Base-by-base conservation (phyloP, 2,113 vertebrate genomes). In the Centropus unirufus region DNA sequence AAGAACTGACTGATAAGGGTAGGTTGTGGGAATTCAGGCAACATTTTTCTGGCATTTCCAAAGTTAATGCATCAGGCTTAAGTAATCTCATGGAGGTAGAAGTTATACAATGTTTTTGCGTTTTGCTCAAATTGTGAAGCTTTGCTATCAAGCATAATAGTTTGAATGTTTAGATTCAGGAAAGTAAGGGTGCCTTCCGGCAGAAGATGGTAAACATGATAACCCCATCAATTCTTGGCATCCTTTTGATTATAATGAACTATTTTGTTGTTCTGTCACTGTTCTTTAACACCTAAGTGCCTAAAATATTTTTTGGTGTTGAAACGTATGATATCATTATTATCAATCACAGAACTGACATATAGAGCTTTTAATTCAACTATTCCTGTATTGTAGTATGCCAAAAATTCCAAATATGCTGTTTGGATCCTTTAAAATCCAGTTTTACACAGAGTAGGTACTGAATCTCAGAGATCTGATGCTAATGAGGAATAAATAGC, bases 371-470 rank as follows among this genome's bases (percentile, higher is more conserved):
- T 51, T 29, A 85, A 85, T 36, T 64, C 84, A 32, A 14, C 8
- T 36, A 27, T 39, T 6, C 3, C 15, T 67, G 8, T 47, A 26
- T 14, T 59, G n/a, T 27, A 49, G 6, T 23, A 23, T 0, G 1
- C 4, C 8, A 79, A 51, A 52, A 34, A 36, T 49, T 69, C 40
- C n/a, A 29, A 87, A 30, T 14, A 42, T 8, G 14, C 12, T 40
- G 9, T 59, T 51, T 22, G 20, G 5, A 18, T n/a, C 22, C 32
- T 39, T 63, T 39, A 54, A 42, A 78, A 55, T 78, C 23, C 29
- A 4, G 16, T 64, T 87, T 59, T 72, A 19, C 30, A 57, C 18
- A 55, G 19, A 46, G 4, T 29, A 62, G 5, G 8, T 67, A 23
- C 26, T 78, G 32, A 73, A 44, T 69, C 54, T 14, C 23, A 74